Evolutionary conservation across 2,113 vertebrate genomes (phyloP), one percentile per base, ranked within the genome.

Genomic region (Nerophis ophidion): DNA sequence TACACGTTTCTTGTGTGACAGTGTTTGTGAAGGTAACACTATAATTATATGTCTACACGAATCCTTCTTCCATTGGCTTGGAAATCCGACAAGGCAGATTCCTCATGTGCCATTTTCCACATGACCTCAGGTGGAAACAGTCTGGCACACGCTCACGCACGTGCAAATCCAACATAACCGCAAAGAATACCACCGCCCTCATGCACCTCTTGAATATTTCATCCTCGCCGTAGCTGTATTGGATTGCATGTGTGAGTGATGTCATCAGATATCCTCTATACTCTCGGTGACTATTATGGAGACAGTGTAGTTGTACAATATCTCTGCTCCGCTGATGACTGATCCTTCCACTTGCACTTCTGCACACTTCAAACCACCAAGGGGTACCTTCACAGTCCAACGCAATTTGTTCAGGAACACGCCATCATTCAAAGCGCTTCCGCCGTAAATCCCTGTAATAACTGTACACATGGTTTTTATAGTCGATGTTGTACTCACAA

Each of bases 71-170:
- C 42, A 47, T 47, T 47, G 6, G 14, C 46, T 47, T 47, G 46
- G 46, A 15, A 15, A 47, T 47, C 14, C 6, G 46, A 17, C 16
- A 49, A 49, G 8, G 9, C 17, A 49, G 16, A 49, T 61, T 60
- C 34, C 10, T 15, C 12, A 8, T 48, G 62, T 65, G 38, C 48
- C 55, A 63, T 82, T 77, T 80, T 77, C 77, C 74, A 77, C 71
- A 70, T 68, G 64, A 58, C 60, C 67, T 70, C 0, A 33, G 49
- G 59, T 69, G 67, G 68, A 79, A 74, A 71, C 46, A 55, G 13
- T 26, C 64, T 57, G 36, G 60, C 46, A 47, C 48, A 48, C 16
- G 11, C 48, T 16, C 12, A 40, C 48, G 44, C 17, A 19, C 49
- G 26, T 15, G 17, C 61, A 69, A 65, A 61, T 16, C 34, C 36